Evolutionary conservation across 2,113 vertebrate species (phyloP).

Genomic region (Stercorarius parasiticus): DNA sequence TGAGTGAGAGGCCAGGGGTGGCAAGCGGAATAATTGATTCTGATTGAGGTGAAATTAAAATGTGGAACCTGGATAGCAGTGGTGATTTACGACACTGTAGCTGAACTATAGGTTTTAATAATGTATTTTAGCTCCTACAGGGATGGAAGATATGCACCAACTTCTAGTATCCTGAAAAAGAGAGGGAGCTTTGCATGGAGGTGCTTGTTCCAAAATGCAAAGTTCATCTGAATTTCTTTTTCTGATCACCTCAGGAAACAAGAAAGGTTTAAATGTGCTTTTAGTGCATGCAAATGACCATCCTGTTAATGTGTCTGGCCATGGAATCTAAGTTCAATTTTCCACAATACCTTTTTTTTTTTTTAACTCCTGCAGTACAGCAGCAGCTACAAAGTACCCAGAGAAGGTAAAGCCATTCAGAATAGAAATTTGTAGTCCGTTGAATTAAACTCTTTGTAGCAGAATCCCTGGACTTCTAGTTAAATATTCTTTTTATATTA

Average conservation of each 20-base stretch:
- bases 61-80: neutral
- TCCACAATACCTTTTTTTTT: neutral
- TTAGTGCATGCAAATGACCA: neutral
- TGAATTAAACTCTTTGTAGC: neutral
- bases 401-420: neutral
- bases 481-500: neutral
- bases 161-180: neutral
- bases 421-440: neutral
- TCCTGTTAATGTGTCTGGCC: neutral
- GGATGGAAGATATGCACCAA: neutral
- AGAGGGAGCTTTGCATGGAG: neutral
- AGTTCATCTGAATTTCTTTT: neutral
- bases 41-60: slow-evolving; percentile 31
- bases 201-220: neutral
- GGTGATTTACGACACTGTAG: neutral
- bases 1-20: neutral
- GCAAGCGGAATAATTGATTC: neutral
- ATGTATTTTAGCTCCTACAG: neutral
- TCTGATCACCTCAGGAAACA: neutral
- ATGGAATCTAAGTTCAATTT: neutral
- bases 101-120: neutral
- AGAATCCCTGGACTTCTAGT: neutral
- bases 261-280: neutral
- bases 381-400: neutral
- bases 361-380: neutral